Evolutionary conservation across 1,140 invertebrate species (phyloP), one percentile per base, ranked within the genome.

Genomic region (Heliconius nattereri): DNA sequence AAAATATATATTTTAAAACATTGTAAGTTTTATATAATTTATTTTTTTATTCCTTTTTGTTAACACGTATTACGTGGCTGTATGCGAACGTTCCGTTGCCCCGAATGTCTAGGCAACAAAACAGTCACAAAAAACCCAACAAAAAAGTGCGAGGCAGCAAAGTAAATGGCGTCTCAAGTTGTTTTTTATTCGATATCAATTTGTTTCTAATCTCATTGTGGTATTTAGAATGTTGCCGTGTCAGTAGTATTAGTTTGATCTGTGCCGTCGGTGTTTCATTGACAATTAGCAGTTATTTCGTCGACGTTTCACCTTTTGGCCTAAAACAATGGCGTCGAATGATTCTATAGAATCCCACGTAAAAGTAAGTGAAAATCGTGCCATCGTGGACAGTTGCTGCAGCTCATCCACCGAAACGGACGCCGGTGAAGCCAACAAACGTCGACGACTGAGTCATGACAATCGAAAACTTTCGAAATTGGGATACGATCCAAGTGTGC

Each of bases 101-200:
- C 70, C 73, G 76, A 82, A 78, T 85, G 79, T 82, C 80, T 78
- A 83, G 84, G 86, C 81, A 87, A 84, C 76, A 86, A 85, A 89
- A 89, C 84, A 76, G 66, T 78, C 71, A 77, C 71, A 81, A 87
- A 86, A 85, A 85, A 86, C 79, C 80, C 79, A 88, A 87, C 84
- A 88, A 90, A 90, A 90, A 91, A 90, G 85, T 92, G 86, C 86
- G 85, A 91, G 87, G 88, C 87, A 90, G 89, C 89, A 78, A 90
- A 90, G 83, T 89, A 94, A 94, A 94, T 94, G 93, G 93, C 93
- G 93, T 94, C 93, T 91, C 89, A 90, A 93, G 89, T 94, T 94
- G 93, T 94, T 94, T 94, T 94, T 93, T 93, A 93, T 89, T 88
- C 86, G 74, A 84, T 87, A 87, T 87, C 86, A 90, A 86, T 90